These are phyloP conservation scores for Amphimedon queenslandica DNA, from an alignment of 37 sponge, comb jelly and placozoan genomes.

Conservation along the genomic window DNA sequence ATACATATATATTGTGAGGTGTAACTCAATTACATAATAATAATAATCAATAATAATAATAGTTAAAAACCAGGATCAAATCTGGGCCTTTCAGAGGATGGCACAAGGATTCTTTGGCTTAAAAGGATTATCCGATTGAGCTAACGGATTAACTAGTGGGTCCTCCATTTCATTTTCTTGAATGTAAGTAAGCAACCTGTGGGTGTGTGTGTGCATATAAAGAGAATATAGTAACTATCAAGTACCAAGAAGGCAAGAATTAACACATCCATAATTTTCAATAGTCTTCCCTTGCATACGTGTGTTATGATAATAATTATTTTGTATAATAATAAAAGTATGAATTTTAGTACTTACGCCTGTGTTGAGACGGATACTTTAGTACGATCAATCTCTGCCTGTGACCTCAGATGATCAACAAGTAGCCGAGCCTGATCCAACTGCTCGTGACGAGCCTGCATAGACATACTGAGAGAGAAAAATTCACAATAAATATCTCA, in stretches of 20 bases:
- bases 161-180: constrained; percentile 43
- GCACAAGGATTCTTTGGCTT: constrained; percentile 42
- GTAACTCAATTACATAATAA: not conserved
- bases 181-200: constrained; percentile 40
- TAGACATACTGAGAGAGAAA: no score
- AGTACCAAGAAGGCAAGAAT: no score
- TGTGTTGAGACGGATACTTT: constrained; percentile 60
- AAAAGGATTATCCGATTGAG: constrained; percentile 52
- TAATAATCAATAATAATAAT: not conserved
- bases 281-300: no score
- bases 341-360: constrained; percentile 55
- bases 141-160: constrained; percentile 39
- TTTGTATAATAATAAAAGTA: no score
- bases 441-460: constrained; percentile 8
- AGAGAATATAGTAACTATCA: no score
- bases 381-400: constrained; percentile 51
- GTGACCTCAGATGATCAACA: constrained; percentile 56
- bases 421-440: constrained; percentile 34
- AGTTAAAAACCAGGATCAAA: not conserved
- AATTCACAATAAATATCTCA: no score
- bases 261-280: no score
- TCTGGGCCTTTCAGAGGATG: constrained; percentile 28
- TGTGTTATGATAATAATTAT: no score
- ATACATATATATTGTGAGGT: no score
- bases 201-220: no score